Evolutionary conservation across 2,888 invertebrate genomes (phyloP).

Genomic region (Amphiduros pacificus): DNA sequence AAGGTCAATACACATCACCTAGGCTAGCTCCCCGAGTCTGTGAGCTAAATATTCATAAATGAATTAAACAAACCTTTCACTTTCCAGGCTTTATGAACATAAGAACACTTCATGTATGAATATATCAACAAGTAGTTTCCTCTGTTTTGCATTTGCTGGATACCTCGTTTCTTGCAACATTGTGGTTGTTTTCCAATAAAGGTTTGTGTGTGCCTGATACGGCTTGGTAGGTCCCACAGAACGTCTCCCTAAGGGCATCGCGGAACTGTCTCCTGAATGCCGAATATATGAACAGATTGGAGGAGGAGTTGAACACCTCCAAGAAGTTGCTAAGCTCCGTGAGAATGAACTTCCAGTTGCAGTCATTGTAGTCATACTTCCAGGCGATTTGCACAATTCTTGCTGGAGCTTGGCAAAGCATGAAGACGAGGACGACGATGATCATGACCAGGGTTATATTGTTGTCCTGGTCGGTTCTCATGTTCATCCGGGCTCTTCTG

Average conservation of each 20-base stretch:
- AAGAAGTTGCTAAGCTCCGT: slow-evolving; percentile 19
- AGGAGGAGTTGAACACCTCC: slow-evolving; percentile 25
- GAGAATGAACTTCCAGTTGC: slow-evolving; percentile 8
- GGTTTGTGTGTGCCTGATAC: too few species aligned
- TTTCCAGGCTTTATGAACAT: too few species aligned
- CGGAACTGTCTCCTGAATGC: slow-evolving; percentile 25
- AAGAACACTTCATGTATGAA: too few species aligned
- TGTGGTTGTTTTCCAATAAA: too few species aligned
- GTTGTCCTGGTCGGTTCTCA: slow-evolving; percentile 10
- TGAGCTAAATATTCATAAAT: too few species aligned
- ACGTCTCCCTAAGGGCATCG: slow-evolving; percentile 2
- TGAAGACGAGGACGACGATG: slow-evolving; percentile 21
- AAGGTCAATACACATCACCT: too few species aligned
- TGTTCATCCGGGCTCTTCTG: slow-evolving; percentile 4
- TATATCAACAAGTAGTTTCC: too few species aligned
- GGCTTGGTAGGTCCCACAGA: background rate
- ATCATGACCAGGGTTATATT: slow-evolving; percentile 28
- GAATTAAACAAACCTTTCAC: too few species aligned
- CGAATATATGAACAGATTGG: slow-evolving; percentile 26
- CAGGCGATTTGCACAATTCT: slow-evolving; percentile 21
- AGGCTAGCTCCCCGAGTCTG: too few species aligned
- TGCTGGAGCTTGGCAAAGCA: slow-evolving; percentile 25
- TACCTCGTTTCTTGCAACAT: too few species aligned
- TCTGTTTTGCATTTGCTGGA: too few species aligned
- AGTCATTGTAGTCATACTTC: slow-evolving; percentile 5